Evolutionary conservation across 2,888 invertebrate species (phyloP).

Genomic region (Rhodophaea formosa): DNA sequence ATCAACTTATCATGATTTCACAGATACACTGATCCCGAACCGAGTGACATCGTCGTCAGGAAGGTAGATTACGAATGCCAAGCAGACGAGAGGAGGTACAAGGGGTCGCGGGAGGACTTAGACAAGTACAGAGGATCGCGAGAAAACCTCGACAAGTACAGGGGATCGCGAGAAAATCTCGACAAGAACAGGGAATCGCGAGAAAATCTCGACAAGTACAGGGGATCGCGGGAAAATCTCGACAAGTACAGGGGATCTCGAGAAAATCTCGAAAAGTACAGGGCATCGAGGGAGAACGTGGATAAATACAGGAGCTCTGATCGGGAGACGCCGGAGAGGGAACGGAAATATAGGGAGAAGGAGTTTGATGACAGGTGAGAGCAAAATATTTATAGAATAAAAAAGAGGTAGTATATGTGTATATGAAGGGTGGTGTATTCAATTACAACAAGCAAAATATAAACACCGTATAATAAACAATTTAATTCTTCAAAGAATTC

Average conservation of each 20-base stretch:
- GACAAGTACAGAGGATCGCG: constrained; percentile 39
- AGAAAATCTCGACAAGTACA: constrained; percentile 24
- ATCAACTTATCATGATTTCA: not conserved
- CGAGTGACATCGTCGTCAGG: constrained; percentile 63
- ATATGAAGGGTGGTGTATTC: no score
- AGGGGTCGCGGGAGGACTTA: constrained; percentile 54
- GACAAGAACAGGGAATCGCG: constrained; percentile 33
- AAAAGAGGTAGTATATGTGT: no score
- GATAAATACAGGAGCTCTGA: constrained; percentile 39
- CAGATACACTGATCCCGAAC: constrained; percentile 74
- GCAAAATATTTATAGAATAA: no score
- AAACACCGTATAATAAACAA: no score
- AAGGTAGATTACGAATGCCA: constrained; percentile 60
- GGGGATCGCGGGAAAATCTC: constrained; percentile 35
- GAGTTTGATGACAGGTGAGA: not conserved
- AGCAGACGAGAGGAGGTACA: constrained; percentile 51
- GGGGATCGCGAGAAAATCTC: not conserved
- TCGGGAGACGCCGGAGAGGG: constrained; percentile 53
- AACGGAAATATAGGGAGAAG: constrained; percentile 21
- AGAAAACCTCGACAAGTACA: constrained; percentile 54
- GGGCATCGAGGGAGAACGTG: constrained; percentile 35
- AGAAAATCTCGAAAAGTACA: constrained; percentile 24
- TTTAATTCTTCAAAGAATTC: no score
- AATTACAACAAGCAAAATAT: no score
- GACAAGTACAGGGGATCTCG: constrained; percentile 33